Evolutionary conservation across 2,888 invertebrate species (phyloP).

Genomic region (Scotopteryx bipunctaria): DNA sequence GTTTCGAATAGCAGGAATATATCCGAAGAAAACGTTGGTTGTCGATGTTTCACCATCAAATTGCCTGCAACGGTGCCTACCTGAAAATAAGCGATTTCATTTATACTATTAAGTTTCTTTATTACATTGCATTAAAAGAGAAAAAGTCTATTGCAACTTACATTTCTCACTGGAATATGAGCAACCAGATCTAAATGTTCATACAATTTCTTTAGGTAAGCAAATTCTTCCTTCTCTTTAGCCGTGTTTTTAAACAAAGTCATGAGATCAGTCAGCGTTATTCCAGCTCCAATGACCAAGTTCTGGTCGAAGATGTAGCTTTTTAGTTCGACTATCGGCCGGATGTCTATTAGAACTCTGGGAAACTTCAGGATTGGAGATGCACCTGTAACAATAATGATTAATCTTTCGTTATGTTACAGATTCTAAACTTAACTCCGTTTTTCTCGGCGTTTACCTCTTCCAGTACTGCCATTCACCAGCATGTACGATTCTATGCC

Average conservation of each 20-base stretch:
- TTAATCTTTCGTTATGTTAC: background rate
- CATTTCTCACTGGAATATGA: constrained; percentile 89
- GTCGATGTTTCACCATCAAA: constrained; percentile 85
- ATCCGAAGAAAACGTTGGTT: constrained; percentile 86
- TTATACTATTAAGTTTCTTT: background rate
- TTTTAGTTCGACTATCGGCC: constrained; percentile 82
- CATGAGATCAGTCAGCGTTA: constrained; percentile 82
- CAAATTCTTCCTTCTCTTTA: constrained; percentile 68
- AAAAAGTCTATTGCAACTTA: constrained; percentile 58
- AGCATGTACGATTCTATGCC: constrained; percentile 80
- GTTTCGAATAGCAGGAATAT: constrained; percentile 84
- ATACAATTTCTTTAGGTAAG: constrained; percentile 83
- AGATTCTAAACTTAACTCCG: background rate
- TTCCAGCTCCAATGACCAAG: constrained; percentile 84
- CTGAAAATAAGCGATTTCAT: constrained; percentile 54
- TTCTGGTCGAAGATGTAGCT: constrained; percentile 63
- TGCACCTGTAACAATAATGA: constrained; percentile 60
- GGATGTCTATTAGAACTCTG: constrained; percentile 86
- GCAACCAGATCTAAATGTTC: constrained; percentile 88
- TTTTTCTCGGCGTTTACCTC: constrained; percentile 72
- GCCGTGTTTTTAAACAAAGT: constrained; percentile 68
- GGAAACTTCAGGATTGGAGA: constrained; percentile 67
- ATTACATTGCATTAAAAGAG: background rate
- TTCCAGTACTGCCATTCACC: constrained; percentile 88
- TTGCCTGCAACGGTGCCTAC: constrained; percentile 87